A percentile compares a stretch with the other conserved stretches of the same genome.
These are phyloP conservation scores for Peromyscus nudipes DNA, from an alignment of 2,797 vertebrate genomes.

Conservation along the genomic window DNA sequence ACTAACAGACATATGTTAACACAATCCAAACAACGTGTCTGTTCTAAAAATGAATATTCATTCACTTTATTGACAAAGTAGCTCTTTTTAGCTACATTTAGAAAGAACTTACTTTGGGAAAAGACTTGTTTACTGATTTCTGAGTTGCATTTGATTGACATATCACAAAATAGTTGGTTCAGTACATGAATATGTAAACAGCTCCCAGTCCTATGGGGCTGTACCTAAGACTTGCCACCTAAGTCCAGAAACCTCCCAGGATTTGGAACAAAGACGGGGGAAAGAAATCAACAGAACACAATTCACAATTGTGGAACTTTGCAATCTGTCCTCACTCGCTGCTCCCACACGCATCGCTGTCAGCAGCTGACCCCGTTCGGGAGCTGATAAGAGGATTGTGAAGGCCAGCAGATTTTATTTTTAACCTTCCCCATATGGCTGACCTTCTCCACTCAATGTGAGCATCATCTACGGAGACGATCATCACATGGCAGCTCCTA, in stretches of 20 bases:
- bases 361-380: constrained; percentile 77
- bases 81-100: constrained; percentile 73
- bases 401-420: constrained; percentile 83
- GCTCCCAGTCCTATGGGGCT: neutral
- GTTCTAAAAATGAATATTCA: constrained; percentile 82
- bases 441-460: constrained; percentile 76
- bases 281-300: constrained; percentile 60
- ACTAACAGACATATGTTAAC: constrained; percentile 81
- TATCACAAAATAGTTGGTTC: constrained; percentile 49
- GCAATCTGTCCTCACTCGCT: constrained; percentile 70
- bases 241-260: constrained; percentile 36
- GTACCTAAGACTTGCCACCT: constrained; percentile 38
- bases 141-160: constrained; percentile 55
- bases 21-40: constrained; percentile 79
- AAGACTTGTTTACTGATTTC: constrained; percentile 62
- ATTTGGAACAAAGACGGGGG: constrained; percentile 69
- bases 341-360: constrained; percentile 68
- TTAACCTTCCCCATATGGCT: constrained; percentile 80
- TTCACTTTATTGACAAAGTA: constrained; percentile 81
- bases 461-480: constrained; percentile 74
- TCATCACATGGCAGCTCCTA: constrained; percentile 70
- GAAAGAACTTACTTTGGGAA: constrained; percentile 62
- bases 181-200: constrained; percentile 47
- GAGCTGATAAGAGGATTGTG: constrained; percentile 80
- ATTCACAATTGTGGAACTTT: constrained; percentile 70